Conservation (phyloP, 2,888 invertebrate genomes). For the Drosophila mettleri region DNA sequence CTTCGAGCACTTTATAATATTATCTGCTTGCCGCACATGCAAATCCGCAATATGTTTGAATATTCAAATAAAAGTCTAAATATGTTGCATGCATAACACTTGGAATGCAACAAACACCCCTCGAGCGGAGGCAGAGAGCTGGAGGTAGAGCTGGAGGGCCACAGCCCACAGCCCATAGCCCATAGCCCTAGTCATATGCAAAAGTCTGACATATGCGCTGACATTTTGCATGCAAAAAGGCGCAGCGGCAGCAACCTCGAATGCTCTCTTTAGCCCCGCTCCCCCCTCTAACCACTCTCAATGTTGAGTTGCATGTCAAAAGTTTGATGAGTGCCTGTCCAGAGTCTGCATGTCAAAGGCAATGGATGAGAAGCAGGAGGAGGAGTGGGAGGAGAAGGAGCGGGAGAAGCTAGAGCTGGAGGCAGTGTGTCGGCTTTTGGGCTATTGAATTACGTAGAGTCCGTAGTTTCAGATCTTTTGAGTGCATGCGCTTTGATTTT, state of each 20-base stretch:
- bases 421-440: slow-evolving; percentile 53
- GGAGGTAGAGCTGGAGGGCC: background rate
- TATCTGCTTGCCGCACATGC: slow-evolving; percentile 15
- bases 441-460: slow-evolving; percentile 80
- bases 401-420: background rate
- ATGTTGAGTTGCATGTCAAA: slow-evolving; percentile 72
- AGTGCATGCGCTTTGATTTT: slow-evolving; percentile 77
- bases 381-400: background rate
- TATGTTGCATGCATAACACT: slow-evolving; percentile 13
- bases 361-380: slow-evolving; percentile 10
- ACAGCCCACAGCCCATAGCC: no score
- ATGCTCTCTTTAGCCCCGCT: slow-evolving; percentile 45
- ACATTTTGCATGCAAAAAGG: slow-evolving; percentile 81
- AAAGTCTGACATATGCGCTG: slow-evolving; percentile 81
- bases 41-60: slow-evolving; percentile 47
- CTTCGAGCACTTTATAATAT: background rate
- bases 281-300: slow-evolving; percentile 2
- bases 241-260: slow-evolving; percentile 57
- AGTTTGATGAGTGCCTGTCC: slow-evolving; percentile 80
- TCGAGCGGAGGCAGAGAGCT: slow-evolving; percentile 24
- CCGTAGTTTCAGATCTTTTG: slow-evolving; percentile 69
- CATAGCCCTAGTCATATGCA: slow-evolving; percentile 63
- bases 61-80: slow-evolving; percentile 39
- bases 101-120: slow-evolving; percentile 50
- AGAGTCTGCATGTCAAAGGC: slow-evolving; percentile 70